Percentiles rank a stretch among this genome's conserved stretches.
Evolutionary conservation across 2,797 vertebrate genomes (phyloP).

Genomic region (Myotis daubentonii): DNA sequence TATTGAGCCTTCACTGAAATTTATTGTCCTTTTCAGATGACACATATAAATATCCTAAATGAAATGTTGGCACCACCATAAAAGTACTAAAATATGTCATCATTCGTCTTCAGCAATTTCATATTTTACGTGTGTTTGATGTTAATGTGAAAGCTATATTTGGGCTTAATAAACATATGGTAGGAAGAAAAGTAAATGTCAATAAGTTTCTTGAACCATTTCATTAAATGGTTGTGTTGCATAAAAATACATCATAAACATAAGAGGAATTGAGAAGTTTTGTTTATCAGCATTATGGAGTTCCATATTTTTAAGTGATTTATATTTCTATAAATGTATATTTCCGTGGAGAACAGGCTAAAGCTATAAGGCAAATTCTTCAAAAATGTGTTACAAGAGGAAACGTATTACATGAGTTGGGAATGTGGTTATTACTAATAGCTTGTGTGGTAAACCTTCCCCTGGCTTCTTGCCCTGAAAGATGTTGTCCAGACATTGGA

Average conservation of each 20-base stretch:
- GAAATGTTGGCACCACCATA: conserved; percentile 84
- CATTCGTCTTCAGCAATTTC: conserved; percentile 83
- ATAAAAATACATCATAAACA: conserved; percentile 78
- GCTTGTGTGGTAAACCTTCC: not conserved
- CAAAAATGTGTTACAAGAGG: not conserved
- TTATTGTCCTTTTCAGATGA: conserved; percentile 85
- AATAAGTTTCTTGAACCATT: conserved; percentile 82
- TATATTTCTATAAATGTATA: conserved; percentile 74
- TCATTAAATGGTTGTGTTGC: conserved; percentile 82
- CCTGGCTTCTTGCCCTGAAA: conserved; percentile 17
- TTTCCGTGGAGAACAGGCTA: conserved; percentile 27
- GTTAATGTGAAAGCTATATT: conserved; percentile 85
- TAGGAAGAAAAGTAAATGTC: conserved; percentile 84
- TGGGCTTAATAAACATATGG: conserved; percentile 82
- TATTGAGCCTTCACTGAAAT: conserved; percentile 84
- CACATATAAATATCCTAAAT: conserved; percentile 87
- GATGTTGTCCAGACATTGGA: not conserved
- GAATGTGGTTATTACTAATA: not conserved
- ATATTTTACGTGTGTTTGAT: conserved; percentile 86
- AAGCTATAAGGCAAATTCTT: conserved; percentile 38
- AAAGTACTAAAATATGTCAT: conserved; percentile 85
- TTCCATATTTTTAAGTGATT: conserved; percentile 69
- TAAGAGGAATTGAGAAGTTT: conserved; percentile 79
- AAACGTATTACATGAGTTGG: not conserved
- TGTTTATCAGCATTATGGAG: conserved; percentile 67